Base-by-base conservation (phyloP, 2,113 vertebrate species). In the Oncorhynchus keta region DNA sequence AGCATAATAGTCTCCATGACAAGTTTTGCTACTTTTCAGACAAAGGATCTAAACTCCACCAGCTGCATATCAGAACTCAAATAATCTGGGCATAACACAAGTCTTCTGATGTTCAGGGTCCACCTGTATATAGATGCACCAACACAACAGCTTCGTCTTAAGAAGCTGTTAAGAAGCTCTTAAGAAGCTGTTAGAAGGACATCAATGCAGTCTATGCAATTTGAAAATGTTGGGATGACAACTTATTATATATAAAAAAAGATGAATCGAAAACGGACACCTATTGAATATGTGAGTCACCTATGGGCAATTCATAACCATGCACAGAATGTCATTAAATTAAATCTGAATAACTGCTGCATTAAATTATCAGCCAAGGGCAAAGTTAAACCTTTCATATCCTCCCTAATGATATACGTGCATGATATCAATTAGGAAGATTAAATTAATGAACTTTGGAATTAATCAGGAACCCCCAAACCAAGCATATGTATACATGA, bases 11-110 rank as follows among this genome's bases (percentile, higher is more conserved):
- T 75, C 51, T 74, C 49, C 65, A 77, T 74, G n/a, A 65, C 68
- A 86, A 70, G 83, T 84, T 79, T 32, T 32, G 30, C 81, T 68
- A 59, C 57, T 59, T 81, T 77, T 81, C 71, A 74, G 69, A 70
- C 69, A 64, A 35, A 67, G 64, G 66, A 78, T 73, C 67, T 70
- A 70, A 79, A 55, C 73, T 76, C 62, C 32, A 67, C 72, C 77
- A 86, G 72, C 70, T 73, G 79, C 32, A 66, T 77, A n/a, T 72
- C 28, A 59, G 68, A 66, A 79, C 67, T 74, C 14, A 16, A 4
- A 67, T 18, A 5, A 28, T 7, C 65, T 32, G 65, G 65, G 65
- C 9, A 5, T 18, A 14, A 5, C 11, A 14, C 7, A 28, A 5
- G 26, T 16, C 65, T 16, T 67, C 65, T 30, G 65, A 24, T 62